Conservation (phyloP, 1,140 invertebrate genomes). For the Anastrepha obliqua region DNA sequence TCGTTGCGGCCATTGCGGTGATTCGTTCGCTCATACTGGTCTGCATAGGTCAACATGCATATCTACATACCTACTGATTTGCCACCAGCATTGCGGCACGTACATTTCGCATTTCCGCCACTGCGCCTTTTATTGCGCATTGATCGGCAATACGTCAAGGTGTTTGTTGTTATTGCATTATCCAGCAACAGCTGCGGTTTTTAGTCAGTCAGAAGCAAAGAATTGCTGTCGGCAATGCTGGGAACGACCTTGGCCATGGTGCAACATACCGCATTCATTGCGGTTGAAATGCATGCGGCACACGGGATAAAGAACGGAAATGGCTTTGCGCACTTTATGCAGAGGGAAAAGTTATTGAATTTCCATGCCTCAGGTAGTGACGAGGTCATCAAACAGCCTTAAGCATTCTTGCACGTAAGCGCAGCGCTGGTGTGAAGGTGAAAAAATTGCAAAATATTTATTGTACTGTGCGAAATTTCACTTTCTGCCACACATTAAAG, state of each 20-base stretch:
- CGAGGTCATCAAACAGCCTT: background rate
- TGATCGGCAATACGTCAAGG: background rate
- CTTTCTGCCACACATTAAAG: constrained; percentile 23
- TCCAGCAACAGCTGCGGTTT: constrained; percentile 25
- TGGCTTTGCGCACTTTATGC: background rate
- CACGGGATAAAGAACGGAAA: background rate
- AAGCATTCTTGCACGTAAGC: constrained; percentile 41
- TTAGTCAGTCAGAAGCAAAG: background rate
- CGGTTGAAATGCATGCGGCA: background rate
- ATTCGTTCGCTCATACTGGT: background rate
- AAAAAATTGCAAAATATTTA: constrained; percentile 1
- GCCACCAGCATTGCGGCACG: constrained; percentile 3
- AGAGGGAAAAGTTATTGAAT: constrained; percentile 41
- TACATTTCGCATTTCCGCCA: constrained; percentile 32
- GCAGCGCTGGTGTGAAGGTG: background rate
- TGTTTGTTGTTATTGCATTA: background rate
- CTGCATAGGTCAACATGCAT: background rate
- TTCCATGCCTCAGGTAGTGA: background rate
- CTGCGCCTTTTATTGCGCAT: constrained; percentile 9
- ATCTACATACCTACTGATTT: background rate
- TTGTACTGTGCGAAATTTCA: background rate
- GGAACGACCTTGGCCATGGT: constrained; percentile 18
- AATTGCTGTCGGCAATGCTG: background rate
- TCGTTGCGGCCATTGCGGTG: background rate
- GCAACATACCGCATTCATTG: background rate